Evolutionary conservation across 1,140 invertebrate genomes (phyloP).

Genomic region (Pectinophora gossypiella): DNA sequence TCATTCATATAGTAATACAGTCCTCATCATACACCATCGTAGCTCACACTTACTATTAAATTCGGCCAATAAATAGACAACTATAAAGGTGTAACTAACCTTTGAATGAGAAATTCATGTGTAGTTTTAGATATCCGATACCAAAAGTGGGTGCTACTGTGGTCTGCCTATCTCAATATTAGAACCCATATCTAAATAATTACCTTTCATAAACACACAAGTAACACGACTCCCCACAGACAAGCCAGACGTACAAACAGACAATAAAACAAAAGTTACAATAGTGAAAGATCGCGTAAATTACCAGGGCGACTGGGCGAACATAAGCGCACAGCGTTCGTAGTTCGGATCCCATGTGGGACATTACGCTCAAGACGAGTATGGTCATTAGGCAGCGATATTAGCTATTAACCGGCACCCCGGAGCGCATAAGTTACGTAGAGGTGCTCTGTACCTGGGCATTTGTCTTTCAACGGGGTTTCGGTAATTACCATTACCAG

Average conservation of each 20-base stretch:
- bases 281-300: conserved; percentile 22
- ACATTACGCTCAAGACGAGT: conserved; percentile 62
- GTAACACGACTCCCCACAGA: neutral
- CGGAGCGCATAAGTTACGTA: conserved; percentile 44
- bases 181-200: too few relatives aligned
- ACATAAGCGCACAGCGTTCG: conserved; percentile 42
- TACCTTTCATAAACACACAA: too few relatives aligned
- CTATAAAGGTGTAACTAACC: too few relatives aligned
- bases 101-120: too few relatives aligned
- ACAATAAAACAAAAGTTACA: conserved; percentile 26
- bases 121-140: too few relatives aligned
- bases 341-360: conserved; percentile 55
- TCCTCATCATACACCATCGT: too few relatives aligned
- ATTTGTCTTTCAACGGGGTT: conserved; percentile 9
- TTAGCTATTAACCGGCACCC: conserved; percentile 68
- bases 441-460: conserved; percentile 6
- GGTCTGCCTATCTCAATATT: too few relatives aligned
- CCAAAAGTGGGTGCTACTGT: too few relatives aligned
- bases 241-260: conserved; percentile 22
- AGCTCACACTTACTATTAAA: too few relatives aligned
- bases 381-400: conserved; percentile 66
- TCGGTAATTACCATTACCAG: conserved; percentile 14
- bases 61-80: too few relatives aligned
- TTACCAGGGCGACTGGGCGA: conserved; percentile 31
- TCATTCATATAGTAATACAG: too few relatives aligned